Evolutionary conservation across 2,113 vertebrate genomes (phyloP).

Genomic region (Coptodon bakossiorum): DNA sequence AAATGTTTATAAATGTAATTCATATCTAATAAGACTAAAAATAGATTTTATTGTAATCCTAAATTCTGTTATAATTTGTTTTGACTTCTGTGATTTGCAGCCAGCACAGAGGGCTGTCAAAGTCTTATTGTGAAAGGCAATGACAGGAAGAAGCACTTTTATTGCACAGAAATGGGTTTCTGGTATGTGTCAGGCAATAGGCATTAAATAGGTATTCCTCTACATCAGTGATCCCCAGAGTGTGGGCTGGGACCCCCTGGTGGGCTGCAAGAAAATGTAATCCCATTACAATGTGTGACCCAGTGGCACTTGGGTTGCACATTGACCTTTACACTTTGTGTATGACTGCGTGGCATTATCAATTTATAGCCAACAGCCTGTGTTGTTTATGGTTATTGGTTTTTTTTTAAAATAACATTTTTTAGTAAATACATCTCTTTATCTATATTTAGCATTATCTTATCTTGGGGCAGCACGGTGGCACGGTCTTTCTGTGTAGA

Average conservation of each 20-base stretch:
- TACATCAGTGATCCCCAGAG: background rate
- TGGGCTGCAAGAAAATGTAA: background rate
- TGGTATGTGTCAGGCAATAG: background rate
- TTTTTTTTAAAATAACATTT: background rate
- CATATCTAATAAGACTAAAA: background rate
- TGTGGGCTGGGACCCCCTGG: background rate
- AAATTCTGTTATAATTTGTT: rapidly evolving
- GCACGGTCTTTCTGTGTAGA: background rate
- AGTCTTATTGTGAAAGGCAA: background rate
- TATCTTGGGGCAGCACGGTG: background rate
- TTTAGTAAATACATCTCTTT: background rate
- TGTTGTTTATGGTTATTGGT: background rate
- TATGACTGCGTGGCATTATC: rapidly evolving
- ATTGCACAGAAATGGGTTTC: background rate
- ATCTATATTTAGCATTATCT: background rate
- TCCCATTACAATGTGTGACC: background rate
- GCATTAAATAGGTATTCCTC: background rate
- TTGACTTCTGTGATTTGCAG: background rate
- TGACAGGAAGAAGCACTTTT: background rate
- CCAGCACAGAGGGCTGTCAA: background rate
- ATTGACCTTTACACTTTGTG: background rate
- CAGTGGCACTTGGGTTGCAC: background rate
- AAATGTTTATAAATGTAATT: rapidly evolving
- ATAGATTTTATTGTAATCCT: background rate
- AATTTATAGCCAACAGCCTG: background rate